Percentiles rank a stretch among this genome's conserved stretches.
Evolutionary conservation across 2,888 invertebrate genomes (phyloP).

Genomic region (Meliscaeva auricollis): DNA sequence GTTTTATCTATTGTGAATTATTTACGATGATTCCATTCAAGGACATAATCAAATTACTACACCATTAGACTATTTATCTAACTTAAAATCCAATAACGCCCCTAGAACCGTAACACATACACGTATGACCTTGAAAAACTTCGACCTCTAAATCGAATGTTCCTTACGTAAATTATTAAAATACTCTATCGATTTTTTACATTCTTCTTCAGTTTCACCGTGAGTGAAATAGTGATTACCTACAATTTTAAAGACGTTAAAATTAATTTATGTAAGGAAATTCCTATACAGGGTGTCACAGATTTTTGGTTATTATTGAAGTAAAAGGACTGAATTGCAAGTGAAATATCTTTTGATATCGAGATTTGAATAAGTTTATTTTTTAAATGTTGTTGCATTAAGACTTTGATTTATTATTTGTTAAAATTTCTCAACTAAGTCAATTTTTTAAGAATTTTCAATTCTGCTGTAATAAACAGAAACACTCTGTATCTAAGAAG

Average conservation of each 20-base stretch:
- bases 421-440: too few species aligned
- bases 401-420: too few species aligned
- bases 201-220: conserved; percentile 13
- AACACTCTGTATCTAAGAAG: background rate
- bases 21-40: background rate
- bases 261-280: conserved; percentile 22
- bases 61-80: conserved; percentile 7
- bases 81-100: background rate
- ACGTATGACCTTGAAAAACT: conserved; percentile 47
- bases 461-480: background rate
- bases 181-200: conserved; percentile 58
- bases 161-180: conserved; percentile 53
- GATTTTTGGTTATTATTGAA: background rate
- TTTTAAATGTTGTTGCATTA: too few species aligned
- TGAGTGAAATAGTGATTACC: conserved; percentile 25
- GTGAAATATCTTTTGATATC: too few species aligned
- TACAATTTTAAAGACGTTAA: conserved; percentile 36
- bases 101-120: background rate
- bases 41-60: background rate
- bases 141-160: conserved; percentile 59
- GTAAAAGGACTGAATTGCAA: too few species aligned
- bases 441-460: too few species aligned
- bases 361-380: too few species aligned
- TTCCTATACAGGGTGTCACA: conserved; percentile 8
- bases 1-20: background rate